Evolutionary conservation across 2,113 vertebrate genomes (phyloP).

Genomic region (Tricholaema leucomelas): DNA sequence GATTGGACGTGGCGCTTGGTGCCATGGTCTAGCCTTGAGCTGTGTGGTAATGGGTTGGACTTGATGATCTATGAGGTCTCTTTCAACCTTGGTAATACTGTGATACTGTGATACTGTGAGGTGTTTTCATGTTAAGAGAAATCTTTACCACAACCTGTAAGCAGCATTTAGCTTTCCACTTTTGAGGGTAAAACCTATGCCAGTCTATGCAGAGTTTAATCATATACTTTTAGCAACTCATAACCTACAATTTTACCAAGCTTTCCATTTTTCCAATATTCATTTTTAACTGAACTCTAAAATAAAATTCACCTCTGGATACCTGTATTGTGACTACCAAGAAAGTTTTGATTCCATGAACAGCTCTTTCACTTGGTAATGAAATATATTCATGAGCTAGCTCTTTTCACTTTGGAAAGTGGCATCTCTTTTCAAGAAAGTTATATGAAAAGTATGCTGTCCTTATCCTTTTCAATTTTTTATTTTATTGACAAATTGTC

Average conservation of each 20-base stretch:
- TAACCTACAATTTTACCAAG: neutral
- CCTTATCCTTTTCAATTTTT: neutral
- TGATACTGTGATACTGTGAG: too few species aligned
- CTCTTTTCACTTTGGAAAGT: neutral
- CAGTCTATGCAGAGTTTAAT: neutral
- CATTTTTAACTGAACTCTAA: neutral
- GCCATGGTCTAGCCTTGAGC: too few species aligned
- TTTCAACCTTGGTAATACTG: too few species aligned
- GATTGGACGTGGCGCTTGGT: too few species aligned
- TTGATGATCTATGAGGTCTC: too few species aligned
- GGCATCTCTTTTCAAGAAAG: neutral
- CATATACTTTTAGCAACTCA: neutral
- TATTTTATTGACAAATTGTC: conserved; percentile 43
- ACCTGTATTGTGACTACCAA: neutral
- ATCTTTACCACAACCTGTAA: neutral
- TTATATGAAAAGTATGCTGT: neutral
- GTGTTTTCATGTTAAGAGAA: neutral
- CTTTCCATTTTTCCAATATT: neutral
- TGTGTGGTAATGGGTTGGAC: too few species aligned
- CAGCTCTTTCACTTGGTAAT: neutral
- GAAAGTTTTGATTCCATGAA: neutral
- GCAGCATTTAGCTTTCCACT: neutral
- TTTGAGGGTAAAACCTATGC: neutral
- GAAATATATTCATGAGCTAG: neutral
- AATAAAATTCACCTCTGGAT: neutral